Conservation (phyloP, 2,888 invertebrate genomes). For the Limenitis camilla region DNA sequence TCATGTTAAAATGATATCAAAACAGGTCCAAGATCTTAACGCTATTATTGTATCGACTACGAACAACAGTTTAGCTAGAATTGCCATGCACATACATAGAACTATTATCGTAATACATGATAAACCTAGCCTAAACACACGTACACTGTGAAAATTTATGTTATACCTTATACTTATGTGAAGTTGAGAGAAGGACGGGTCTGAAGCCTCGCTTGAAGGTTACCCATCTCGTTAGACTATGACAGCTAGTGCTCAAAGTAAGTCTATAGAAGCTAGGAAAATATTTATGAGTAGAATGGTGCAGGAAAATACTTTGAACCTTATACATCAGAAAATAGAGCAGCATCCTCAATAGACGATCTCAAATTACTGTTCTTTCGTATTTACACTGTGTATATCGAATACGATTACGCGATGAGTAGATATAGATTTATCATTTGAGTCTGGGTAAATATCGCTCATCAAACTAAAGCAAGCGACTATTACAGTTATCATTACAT, state of each 20-base stretch:
- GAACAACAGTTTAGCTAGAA: slow-evolving; percentile 68
- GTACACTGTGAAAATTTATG: slow-evolving; percentile 54
- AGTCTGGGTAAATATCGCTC: slow-evolving; percentile 28
- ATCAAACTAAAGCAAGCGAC: slow-evolving; percentile 17
- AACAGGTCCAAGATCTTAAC: slow-evolving; percentile 45
- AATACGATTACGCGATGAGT: slow-evolving; percentile 45
- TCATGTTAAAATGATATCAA: slow-evolving; percentile 43
- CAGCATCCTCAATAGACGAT: slow-evolving; percentile 62
- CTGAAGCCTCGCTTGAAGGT: slow-evolving; percentile 35
- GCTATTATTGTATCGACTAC: slow-evolving; percentile 70
- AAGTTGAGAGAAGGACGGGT: slow-evolving; percentile 45
- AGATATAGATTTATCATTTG: slow-evolving; percentile 21
- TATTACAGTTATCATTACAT: slow-evolving; percentile 13
- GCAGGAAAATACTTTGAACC: slow-evolving; percentile 59
- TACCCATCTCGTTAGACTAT: slow-evolving; percentile 35
- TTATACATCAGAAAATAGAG: slow-evolving; percentile 64
- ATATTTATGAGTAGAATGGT: slow-evolving; percentile 62
- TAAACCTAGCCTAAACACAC: slow-evolving; percentile 66
- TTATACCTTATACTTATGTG: slow-evolving; percentile 49
- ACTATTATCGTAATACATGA: slow-evolving; percentile 52
- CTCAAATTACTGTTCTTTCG: slow-evolving; percentile 50
- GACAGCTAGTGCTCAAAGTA: slow-evolving; percentile 54
- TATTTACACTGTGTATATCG: slow-evolving; percentile 65
- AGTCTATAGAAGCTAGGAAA: slow-evolving; percentile 64
- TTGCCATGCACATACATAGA: slow-evolving; percentile 66